Conservation (phyloP, 1,140 invertebrate species). For the Theocolax elegans region DNA sequence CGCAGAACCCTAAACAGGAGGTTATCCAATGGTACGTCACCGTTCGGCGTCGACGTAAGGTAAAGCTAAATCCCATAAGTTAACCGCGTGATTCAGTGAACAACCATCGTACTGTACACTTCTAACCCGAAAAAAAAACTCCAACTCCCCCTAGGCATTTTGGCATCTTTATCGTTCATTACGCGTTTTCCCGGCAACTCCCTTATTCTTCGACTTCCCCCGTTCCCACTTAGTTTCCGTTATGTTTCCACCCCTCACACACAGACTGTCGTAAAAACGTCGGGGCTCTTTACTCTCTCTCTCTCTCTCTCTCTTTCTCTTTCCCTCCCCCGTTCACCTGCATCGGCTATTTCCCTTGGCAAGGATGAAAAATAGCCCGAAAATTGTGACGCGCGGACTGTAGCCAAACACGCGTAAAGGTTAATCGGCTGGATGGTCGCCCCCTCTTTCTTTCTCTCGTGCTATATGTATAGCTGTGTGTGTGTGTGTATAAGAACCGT, state of each 20-base stretch:
- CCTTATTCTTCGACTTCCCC: neutral
- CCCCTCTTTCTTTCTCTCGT: neutral
- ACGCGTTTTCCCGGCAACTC: slow-evolving; percentile 26
- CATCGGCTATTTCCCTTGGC: slow-evolving; percentile 37
- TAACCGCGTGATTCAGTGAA: too few species aligned
- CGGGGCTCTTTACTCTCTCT: neutral
- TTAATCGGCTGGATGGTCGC: slow-evolving; percentile 53
- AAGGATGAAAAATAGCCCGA: slow-evolving; percentile 37
- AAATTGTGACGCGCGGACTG: slow-evolving; percentile 43
- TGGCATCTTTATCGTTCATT: slow-evolving; percentile 28
- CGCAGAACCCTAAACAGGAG: too few species aligned
- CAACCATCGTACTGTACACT: too few species aligned
- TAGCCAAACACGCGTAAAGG: slow-evolving; percentile 49
- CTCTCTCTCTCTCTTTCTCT: neutral
- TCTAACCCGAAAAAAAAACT: too few species aligned
- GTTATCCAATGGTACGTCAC: too few species aligned
- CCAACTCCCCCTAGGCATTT: too few species aligned
- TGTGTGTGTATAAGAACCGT: neutral
- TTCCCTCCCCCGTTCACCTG: slow-evolving; percentile 13
- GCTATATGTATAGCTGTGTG: too few species aligned
- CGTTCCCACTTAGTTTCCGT: slow-evolving; percentile 35
- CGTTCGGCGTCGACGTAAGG: too few species aligned
- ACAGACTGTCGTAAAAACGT: slow-evolving; percentile 16
- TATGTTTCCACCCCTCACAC: slow-evolving; percentile 38
- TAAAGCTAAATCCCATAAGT: too few species aligned